Conservation (phyloP, 2,888 invertebrate species). For the Chrysolina haemoptera region DNA sequence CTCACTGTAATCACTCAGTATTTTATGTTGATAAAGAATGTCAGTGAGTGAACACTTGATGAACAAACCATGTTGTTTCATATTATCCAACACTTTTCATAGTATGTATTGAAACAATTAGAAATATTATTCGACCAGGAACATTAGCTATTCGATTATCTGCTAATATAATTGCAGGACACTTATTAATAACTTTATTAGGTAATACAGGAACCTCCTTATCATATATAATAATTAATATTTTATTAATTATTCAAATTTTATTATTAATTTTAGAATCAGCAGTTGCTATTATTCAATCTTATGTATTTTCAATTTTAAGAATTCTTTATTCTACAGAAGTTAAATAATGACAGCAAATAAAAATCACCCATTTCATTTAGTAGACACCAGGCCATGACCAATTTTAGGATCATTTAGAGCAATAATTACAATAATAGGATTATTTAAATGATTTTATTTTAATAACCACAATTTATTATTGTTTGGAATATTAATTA, state of each 20-base stretch:
- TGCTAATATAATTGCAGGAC: slow-evolving; percentile 85
- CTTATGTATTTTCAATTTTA: slow-evolving; percentile 78
- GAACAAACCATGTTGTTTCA: slow-evolving; percentile 81
- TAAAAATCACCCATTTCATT: slow-evolving; percentile 76
- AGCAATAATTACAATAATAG: slow-evolving; percentile 73
- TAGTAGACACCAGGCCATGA: no score
- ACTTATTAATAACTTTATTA: slow-evolving; percentile 77
- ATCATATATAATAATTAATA: slow-evolving; percentile 54
- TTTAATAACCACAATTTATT: slow-evolving; percentile 72
- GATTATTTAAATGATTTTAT: slow-evolving; percentile 77
- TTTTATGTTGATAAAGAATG: slow-evolving; percentile 78
- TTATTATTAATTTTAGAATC: slow-evolving; percentile 73
- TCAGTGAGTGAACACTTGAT: no score
- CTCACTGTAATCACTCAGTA: no score
- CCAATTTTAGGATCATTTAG: no score
- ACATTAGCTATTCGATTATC: slow-evolving; percentile 80
- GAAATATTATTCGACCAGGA: slow-evolving; percentile 75
- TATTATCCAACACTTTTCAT: slow-evolving; percentile 82
- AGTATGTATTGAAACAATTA: slow-evolving; percentile 83
- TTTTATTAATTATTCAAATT: slow-evolving; percentile 57
- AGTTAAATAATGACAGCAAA: slow-evolving; percentile 72
- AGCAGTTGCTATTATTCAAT: slow-evolving; percentile 77
- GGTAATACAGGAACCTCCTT: slow-evolving; percentile 68
- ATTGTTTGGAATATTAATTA: slow-evolving; percentile 70
- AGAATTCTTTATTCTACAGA: slow-evolving; percentile 79